These are phyloP conservation scores for Grallaria varia DNA, from an alignment of 2,113 vertebrate species.

Conservation along the genomic window DNA sequence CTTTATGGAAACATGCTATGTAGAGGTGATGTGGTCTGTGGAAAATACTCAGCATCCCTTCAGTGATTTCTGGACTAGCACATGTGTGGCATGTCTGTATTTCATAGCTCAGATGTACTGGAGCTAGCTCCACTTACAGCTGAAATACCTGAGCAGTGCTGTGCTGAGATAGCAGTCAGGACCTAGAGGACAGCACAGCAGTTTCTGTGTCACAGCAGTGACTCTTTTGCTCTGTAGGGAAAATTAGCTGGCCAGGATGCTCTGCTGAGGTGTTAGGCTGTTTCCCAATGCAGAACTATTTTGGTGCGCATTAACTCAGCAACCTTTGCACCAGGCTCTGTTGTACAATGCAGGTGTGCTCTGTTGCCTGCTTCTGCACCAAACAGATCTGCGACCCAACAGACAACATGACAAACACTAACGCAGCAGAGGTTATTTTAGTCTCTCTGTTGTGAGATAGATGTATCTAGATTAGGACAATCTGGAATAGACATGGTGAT, in stretches of 20 bases:
- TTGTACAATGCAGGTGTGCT: background rate
- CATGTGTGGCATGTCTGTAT: background rate
- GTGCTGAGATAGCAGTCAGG: background rate
- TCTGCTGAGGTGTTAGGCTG: background rate
- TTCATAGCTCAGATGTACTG: background rate
- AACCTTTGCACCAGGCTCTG: background rate
- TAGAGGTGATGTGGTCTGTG: background rate
- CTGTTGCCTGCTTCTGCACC: background rate
- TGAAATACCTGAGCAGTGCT: background rate
- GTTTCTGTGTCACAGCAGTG: background rate
- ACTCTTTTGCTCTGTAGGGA: background rate
- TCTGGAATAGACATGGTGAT: background rate
- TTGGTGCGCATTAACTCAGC: background rate
- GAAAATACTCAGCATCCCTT: background rate
- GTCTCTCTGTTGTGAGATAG: background rate
- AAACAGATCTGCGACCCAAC: background rate
- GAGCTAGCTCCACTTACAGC: background rate
- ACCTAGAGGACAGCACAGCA: background rate
- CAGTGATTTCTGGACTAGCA: background rate
- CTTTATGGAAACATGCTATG: background rate
- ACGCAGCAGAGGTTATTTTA: background rate
- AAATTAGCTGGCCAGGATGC: background rate
- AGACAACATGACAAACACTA: background rate
- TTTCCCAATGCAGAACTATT: background rate
- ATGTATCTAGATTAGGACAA: background rate